Conservation (phyloP, 2,888 invertebrate species). For the Melikaiella ostensackeni region DNA sequence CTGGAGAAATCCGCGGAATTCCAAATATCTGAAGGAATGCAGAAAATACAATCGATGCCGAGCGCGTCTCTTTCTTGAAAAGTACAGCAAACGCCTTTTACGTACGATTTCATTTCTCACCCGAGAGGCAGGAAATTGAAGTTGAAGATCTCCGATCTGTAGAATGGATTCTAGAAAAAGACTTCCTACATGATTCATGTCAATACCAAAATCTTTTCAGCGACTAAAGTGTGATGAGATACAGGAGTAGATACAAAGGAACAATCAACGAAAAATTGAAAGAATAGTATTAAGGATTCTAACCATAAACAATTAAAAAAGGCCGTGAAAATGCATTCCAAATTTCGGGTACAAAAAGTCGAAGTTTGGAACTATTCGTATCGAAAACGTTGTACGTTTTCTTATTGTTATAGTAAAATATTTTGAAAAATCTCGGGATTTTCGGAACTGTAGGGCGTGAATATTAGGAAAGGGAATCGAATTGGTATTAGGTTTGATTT, state of each 20-base stretch:
- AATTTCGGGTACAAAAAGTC: too few species aligned
- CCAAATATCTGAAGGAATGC: slow-evolving; percentile 39
- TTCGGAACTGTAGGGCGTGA: too few species aligned
- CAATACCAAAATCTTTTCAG: slow-evolving; percentile 29
- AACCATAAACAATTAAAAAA: not conserved
- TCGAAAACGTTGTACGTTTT: too few species aligned
- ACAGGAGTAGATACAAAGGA: not conserved
- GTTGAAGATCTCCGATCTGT: slow-evolving; percentile 36
- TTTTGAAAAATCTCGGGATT: too few species aligned
- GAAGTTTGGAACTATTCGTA: too few species aligned
- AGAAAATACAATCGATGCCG: slow-evolving; percentile 40
- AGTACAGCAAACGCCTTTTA: slow-evolving; percentile 36
- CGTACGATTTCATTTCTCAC: slow-evolving; percentile 37
- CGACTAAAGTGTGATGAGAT: slow-evolving; percentile 21
- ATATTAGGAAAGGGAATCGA: too few species aligned
- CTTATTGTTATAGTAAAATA: too few species aligned
- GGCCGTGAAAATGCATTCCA: too few species aligned
- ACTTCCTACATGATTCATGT: slow-evolving; percentile 31
- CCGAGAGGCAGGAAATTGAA: slow-evolving; percentile 35
- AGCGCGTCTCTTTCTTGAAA: slow-evolving; percentile 34
- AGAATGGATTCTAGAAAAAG: slow-evolving; percentile 31
- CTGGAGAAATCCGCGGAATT: slow-evolving; percentile 38
- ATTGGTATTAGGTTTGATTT: too few species aligned
- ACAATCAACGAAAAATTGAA: not conserved
- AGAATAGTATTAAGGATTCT: not conserved